These are phyloP conservation scores for Acromyrmex heyeri DNA, from an alignment of 1,140 invertebrate species.

Conservation along the genomic window DNA sequence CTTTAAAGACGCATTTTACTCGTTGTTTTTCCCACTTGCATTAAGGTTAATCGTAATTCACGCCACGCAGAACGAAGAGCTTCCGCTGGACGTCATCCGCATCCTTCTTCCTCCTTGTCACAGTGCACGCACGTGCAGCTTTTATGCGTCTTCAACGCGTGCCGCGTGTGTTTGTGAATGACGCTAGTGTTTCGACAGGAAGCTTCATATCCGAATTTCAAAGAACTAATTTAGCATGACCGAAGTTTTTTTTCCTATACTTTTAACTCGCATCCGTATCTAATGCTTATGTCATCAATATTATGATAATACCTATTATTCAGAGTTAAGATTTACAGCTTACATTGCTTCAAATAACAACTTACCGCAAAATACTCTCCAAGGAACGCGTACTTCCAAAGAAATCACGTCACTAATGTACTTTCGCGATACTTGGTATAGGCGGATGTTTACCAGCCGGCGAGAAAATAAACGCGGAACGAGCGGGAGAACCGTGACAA, in stretches of 20 bases:
- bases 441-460: slow-evolving; percentile 32
- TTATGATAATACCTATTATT: background rate
- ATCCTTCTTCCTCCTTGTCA: slow-evolving; percentile 80
- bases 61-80: slow-evolving; percentile 75
- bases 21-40: slow-evolving; percentile 27
- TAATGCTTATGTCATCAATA: background rate
- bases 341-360: background rate
- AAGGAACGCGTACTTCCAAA: background rate
- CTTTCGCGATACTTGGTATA: slow-evolving; percentile 28
- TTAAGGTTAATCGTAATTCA: slow-evolving; percentile 73
- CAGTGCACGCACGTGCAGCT: slow-evolving; percentile 58
- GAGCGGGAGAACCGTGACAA: slow-evolving; percentile 54
- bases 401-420: slow-evolving; percentile 4
- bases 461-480: slow-evolving; percentile 58
- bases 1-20: background rate
- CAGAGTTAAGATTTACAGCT: background rate
- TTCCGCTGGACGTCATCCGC: slow-evolving; percentile 83
- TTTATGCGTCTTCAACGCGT: slow-evolving; percentile 70
- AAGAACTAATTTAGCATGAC: background rate
- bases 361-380: background rate
- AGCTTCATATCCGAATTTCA: slow-evolving; percentile 3
- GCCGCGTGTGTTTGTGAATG: slow-evolving; percentile 55
- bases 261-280: background rate
- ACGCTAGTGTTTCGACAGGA: slow-evolving; percentile 23
- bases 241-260: background rate